Evolutionary conservation across 2,888 invertebrate genomes (phyloP).

Genomic region (Tetragonisca angustula): DNA sequence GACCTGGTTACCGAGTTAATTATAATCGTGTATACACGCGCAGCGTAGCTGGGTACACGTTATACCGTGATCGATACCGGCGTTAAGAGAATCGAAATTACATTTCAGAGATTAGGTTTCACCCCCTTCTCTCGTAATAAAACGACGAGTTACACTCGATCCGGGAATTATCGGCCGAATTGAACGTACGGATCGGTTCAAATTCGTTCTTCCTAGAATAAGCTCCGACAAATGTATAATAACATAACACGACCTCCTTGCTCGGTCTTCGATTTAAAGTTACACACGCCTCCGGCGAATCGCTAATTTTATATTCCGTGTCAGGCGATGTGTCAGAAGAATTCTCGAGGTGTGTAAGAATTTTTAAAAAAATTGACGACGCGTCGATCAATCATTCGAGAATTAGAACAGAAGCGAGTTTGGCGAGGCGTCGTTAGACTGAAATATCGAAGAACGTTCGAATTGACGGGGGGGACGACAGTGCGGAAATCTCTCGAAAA

Average conservation of each 20-base stretch:
- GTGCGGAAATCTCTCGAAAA: background rate
- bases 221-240: too few species aligned
- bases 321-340: too few species aligned
- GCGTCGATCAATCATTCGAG: too few species aligned
- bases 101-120: background rate
- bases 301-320: too few species aligned
- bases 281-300: too few species aligned
- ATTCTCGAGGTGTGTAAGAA: too few species aligned
- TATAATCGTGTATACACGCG: background rate
- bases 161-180: background rate
- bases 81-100: slow-evolving; percentile 1
- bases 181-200: background rate
- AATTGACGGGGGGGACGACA: background rate
- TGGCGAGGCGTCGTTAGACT: background rate
- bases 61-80: background rate
- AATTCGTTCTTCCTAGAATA: background rate
- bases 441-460: background rate
- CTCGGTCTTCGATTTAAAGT: too few species aligned
- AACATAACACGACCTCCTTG: too few species aligned
- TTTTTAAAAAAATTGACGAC: too few species aligned
- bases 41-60: background rate
- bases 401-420: background rate
- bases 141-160: background rate
- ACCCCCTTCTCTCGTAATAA: background rate
- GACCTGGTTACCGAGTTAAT: background rate